These are phyloP conservation scores for Aphaenogaster rudis DNA, from an alignment of 1,140 invertebrate genomes.

Conservation along the genomic window DNA sequence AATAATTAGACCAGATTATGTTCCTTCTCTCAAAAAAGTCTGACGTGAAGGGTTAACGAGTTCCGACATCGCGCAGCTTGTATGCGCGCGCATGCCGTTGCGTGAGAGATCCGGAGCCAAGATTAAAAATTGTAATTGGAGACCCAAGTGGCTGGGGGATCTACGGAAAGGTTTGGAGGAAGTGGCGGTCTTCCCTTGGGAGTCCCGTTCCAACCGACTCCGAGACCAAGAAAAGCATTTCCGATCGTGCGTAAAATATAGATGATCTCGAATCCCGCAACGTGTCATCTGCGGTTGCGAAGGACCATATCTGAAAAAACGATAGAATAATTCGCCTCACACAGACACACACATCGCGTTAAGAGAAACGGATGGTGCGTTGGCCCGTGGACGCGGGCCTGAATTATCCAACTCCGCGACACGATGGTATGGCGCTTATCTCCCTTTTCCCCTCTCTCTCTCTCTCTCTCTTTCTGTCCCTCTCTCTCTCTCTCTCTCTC, in stretches of 20 bases:
- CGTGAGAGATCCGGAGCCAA: slow-evolving; percentile 6
- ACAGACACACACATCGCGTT: too few species aligned
- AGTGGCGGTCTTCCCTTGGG: neutral
- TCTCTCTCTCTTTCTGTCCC: neutral
- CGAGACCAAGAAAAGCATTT: neutral
- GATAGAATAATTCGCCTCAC: neutral
- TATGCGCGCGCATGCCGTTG: neutral
- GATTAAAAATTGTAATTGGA: slow-evolving; percentile 60
- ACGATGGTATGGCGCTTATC: slow-evolving; percentile 67
- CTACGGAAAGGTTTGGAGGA: neutral
- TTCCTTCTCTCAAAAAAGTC: neutral
- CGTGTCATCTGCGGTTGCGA: neutral
- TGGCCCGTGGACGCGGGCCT: slow-evolving; percentile 43
- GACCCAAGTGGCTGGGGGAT: neutral
- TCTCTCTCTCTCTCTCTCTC: neutral
- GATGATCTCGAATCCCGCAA: neutral
- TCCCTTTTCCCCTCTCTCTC: neutral
- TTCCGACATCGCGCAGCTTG: neutral
- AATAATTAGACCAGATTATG: neutral
- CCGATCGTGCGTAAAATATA: neutral
- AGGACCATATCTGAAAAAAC: neutral
- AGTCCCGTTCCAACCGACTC: neutral
- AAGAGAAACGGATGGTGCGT: slow-evolving; percentile 28
- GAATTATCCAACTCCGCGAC: slow-evolving; percentile 72
- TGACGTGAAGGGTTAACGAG: neutral